Conservation (phyloP, 2,888 invertebrate genomes). For the Smittia sp. region DNA sequence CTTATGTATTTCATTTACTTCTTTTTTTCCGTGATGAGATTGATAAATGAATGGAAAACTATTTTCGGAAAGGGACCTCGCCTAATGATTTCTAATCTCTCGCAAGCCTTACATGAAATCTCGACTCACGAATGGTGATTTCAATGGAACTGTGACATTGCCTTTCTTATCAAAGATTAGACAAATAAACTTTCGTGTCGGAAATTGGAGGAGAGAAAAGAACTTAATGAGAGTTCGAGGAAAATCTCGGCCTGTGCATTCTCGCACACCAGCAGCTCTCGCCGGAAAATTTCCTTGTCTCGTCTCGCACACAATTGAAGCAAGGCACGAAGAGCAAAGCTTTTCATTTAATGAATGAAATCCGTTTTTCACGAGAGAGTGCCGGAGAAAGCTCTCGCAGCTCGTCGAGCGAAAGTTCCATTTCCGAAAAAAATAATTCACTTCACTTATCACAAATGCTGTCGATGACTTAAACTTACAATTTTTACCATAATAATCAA, state of each 20-base stretch:
- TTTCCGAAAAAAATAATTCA: constrained; percentile 16
- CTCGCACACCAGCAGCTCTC: too few species aligned
- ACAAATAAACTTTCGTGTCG: too few species aligned
- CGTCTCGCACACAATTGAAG: too few species aligned
- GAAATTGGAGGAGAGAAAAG: background rate
- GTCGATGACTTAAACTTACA: constrained; percentile 5
- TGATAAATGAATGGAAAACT: background rate
- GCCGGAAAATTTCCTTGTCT: too few species aligned
- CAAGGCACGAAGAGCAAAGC: background rate
- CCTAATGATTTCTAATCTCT: too few species aligned
- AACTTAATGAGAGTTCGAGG: background rate
- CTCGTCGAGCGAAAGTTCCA: background rate
- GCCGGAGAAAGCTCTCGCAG: background rate
- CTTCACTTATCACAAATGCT: background rate
- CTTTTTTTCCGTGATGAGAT: background rate
- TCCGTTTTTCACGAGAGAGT: background rate
- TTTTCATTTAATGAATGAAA: constrained; percentile 19
- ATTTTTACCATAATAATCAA: background rate
- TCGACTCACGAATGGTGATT: too few species aligned
- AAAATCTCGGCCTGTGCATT: constrained; percentile 3
- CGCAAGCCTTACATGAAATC: too few species aligned
- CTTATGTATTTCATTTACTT: constrained; percentile 12
- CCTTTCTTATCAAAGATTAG: too few species aligned
- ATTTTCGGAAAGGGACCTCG: too few species aligned
- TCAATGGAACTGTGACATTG: too few species aligned